Evolutionary conservation across 2,113 vertebrate genomes (phyloP).

Genomic region (Dipodomys spectabilis): DNA sequence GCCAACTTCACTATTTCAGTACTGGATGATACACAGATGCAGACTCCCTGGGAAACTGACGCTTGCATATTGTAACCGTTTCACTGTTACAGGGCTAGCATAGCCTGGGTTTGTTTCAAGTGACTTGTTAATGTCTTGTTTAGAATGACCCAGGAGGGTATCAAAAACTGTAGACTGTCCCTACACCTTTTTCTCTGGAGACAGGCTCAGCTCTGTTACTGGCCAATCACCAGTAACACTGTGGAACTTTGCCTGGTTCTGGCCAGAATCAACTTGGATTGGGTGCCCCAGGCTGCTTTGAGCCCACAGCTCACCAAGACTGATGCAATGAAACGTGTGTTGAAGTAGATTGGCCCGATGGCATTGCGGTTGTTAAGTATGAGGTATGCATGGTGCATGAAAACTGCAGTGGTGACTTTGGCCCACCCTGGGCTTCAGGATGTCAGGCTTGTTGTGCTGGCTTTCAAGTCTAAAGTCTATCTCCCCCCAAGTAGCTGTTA

Average conservation of each 20-base stretch:
- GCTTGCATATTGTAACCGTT: background rate
- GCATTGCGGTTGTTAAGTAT: background rate
- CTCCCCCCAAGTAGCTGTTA: background rate
- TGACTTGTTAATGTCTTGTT: background rate
- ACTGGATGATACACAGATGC: background rate
- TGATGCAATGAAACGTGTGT: too few relatives aligned
- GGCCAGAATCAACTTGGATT: background rate
- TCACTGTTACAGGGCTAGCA: background rate
- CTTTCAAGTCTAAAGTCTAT: background rate
- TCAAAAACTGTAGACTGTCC: background rate
- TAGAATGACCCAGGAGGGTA: background rate
- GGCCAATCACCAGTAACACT: background rate
- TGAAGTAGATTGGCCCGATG: background rate
- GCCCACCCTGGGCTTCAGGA: background rate
- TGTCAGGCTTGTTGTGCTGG: too few relatives aligned
- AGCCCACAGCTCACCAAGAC: background rate
- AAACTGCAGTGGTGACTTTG: background rate
- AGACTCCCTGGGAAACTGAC: background rate
- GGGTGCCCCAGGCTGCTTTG: background rate
- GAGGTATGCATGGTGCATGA: background rate
- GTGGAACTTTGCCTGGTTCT: background rate
- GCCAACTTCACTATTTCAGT: background rate
- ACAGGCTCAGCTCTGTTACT: background rate
- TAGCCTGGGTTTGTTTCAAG: background rate
- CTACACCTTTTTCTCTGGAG: background rate